Conservation (phyloP, 2,113 vertebrate species). For the Dicerorhinus sumatrensis region DNA sequence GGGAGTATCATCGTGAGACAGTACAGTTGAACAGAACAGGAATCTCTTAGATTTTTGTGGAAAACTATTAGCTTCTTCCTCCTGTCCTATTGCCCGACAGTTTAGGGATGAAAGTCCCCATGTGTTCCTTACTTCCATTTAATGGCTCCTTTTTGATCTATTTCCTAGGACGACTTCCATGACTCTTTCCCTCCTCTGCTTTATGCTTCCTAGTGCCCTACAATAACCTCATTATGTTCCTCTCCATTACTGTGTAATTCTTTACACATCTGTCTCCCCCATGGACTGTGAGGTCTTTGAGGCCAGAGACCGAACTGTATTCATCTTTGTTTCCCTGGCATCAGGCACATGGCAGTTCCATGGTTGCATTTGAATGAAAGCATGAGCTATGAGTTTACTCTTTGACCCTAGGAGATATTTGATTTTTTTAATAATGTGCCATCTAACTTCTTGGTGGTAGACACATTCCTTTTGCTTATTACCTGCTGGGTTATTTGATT, state of each 20-base stretch:
- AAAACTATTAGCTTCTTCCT: neutral
- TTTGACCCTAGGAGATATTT: neutral
- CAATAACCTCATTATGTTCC: rapidly evolving
- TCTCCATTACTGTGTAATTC: neutral
- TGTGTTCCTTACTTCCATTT: neutral
- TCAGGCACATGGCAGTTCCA: neutral
- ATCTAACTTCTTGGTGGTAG: neutral
- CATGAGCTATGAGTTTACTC: neutral
- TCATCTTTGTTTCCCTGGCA: neutral
- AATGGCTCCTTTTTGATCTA: neutral
- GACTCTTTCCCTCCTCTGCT: neutral
- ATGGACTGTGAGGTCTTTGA: neutral
- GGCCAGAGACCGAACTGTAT: neutral
- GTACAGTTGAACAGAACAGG: neutral
- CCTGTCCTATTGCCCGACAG: neutral
- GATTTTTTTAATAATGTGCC: neutral
- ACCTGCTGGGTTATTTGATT: neutral
- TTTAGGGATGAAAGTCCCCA: neutral
- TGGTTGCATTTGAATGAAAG: neutral
- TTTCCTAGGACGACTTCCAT: neutral
- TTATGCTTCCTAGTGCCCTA: too few relatives aligned
- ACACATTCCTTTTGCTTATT: neutral
- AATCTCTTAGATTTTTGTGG: neutral
- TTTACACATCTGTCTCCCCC: neutral
- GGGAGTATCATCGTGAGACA: neutral